Base-by-base conservation (phyloP, 2,113 vertebrate genomes). In the Proterorhinus semilunaris region DNA sequence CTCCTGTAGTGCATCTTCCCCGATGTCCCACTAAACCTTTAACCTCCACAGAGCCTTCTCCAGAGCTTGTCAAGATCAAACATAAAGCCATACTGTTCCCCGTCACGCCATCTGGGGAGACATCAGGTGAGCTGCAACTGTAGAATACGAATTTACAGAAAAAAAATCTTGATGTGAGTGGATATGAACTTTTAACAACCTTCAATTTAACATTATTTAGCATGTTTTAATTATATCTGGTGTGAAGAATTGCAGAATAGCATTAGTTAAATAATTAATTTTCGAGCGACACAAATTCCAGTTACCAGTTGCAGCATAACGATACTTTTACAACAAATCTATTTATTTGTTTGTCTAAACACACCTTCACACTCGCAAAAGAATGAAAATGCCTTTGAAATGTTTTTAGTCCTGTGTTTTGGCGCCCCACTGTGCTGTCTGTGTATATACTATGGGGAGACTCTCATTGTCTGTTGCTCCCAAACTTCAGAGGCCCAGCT, bases 21-120 rank as follows among this genome's bases (percentile, higher is more conserved):
- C 93, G 91, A 72, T 86, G 86, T 46, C 6, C 84, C 43, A 17
- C 62, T 42, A 88, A 74, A 51, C 54, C 89, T 4, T 71, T 70
- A 4, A 86, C 79, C 7, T 53, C 81, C 2, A 62, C 49, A 0
- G 69, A 62, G 57, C 71, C 58, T 1, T 58, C 82, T 71, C 85
- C 74, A 21, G 83, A 90, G 27, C 87, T 89, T 74, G 69, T 98
- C 74, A 92, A 94, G 84, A 92, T 99, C 80, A 93, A 85, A 86
- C 95, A 88, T 76, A 95, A 90, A 79, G 95, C 79, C 2, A 27
- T 98, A 17, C 65, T 89, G 67, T 98, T 99, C 80, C 93, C 94
- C 47, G n/a, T 81, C 77, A 95, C 95, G 15, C 71, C 65, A 50
- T 87, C 93, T 52, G 95, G 95, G 61, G 90, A 93, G 74, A 93